These are phyloP conservation scores for Phoeniculus purpureus DNA, from an alignment of 2,797 vertebrate species.

Conservation along the genomic window DNA sequence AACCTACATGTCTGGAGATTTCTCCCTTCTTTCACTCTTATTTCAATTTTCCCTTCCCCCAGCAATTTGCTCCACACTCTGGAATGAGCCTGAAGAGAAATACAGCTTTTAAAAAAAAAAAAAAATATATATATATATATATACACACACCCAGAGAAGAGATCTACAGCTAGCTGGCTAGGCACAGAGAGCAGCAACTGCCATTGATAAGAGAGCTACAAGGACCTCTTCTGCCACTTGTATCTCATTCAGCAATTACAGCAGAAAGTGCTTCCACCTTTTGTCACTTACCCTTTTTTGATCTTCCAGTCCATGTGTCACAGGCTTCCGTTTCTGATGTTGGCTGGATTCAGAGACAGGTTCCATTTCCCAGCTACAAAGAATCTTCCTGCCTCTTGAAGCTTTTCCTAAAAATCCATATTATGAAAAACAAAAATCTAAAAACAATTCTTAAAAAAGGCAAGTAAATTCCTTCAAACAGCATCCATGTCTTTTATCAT, in stretches of 20 bases:
- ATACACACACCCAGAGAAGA: neutral
- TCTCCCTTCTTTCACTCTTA: neutral
- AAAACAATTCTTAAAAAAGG: slow-evolving; percentile 5
- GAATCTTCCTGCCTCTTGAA: slow-evolving; percentile 66
- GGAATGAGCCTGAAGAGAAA: slow-evolving; percentile 3
- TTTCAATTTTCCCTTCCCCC: neutral
- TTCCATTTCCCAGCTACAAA: slow-evolving; percentile 89
- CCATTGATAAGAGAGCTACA: slow-evolving; percentile 32
- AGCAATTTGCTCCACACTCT: neutral
- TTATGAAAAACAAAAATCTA: slow-evolving; percentile 44
- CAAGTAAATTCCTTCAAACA: slow-evolving; percentile 60
- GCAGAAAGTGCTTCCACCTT: neutral
- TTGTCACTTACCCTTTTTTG: slow-evolving; percentile 92
- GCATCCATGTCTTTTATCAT: slow-evolving; percentile 66
- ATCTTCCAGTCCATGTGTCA: slow-evolving; percentile 94
- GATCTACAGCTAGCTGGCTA: neutral
- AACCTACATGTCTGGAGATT: neutral
- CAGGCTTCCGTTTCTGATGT: slow-evolving; percentile 88
- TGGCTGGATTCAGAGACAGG: slow-evolving; percentile 86
- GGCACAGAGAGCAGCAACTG: neutral
- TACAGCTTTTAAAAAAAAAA: neutral
- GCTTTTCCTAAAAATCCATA: slow-evolving; percentile 75
- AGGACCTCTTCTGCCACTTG: neutral
- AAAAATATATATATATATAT: no score
- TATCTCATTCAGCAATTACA: slow-evolving; percentile 22